A percentile compares a stretch with the other conserved stretches of the same genome.
phyloP scores from a whole-genome alignment of 2,888 invertebrate genomes.

The Drosophila ustulata region DNA sequence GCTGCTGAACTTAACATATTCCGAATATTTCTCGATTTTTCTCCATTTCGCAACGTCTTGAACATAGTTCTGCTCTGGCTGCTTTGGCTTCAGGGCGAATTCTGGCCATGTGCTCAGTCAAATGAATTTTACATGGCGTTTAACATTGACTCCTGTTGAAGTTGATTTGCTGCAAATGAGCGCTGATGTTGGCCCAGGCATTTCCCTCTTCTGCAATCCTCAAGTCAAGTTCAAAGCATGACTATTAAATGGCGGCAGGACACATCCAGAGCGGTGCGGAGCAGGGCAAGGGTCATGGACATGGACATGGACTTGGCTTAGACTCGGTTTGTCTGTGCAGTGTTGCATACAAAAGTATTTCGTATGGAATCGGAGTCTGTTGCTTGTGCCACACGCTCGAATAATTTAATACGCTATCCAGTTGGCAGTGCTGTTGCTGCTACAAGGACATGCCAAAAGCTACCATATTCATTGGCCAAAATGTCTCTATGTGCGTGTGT shows the following conservation, averaged over 20 bases:
- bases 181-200: constrained; percentile 51
- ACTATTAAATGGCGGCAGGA: constrained; percentile 36
- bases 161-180: constrained; percentile 76
- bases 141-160: constrained; percentile 59
- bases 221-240: constrained; percentile 38
- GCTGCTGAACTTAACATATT: constrained; percentile 80
- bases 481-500: constrained; percentile 26
- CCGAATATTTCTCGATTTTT: constrained; percentile 18
- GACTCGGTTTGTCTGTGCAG: constrained; percentile 63
- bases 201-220: constrained; percentile 19
- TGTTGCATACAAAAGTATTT: constrained; percentile 76
- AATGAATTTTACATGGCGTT: constrained; percentile 75
- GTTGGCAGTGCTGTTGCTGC: constrained; percentile 18
- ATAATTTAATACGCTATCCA: constrained; percentile 70
- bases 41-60: neutral
- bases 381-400: constrained; percentile 73
- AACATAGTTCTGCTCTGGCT: neutral
- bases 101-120: constrained; percentile 58
- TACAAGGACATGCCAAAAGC: constrained; percentile 50
- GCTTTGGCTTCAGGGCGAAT: constrained; percentile 7
- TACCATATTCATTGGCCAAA: constrained; percentile 61
- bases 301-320: constrained; percentile 31
- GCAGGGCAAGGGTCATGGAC: neutral
- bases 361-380: constrained; percentile 53
- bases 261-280: neutral